Base-by-base conservation (phyloP, 2,888 invertebrate genomes). In the Drosophila neutralis region DNA sequence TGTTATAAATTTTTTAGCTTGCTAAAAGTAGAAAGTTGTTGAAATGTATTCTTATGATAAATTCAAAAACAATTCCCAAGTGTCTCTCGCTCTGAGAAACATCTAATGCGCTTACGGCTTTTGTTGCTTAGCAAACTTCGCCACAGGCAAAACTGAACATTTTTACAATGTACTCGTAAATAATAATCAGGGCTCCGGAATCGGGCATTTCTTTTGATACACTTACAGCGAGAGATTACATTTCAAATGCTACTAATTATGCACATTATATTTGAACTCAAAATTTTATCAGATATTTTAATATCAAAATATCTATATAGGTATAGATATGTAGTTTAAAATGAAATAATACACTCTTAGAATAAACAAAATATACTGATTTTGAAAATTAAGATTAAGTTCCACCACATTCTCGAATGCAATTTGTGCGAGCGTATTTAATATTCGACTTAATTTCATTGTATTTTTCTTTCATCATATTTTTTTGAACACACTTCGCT, bases 21-120 rank as follows among this genome's bases (percentile, higher is more conserved):
- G 45, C 51, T 58, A 64, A 69, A 63, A 66, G 70, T 67, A 53
- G 29, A 61, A 78, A 73, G 64, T 78, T 76, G 65, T 49, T 73
- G 64, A 73, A 74, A 69, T 78, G 64, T 80, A 36, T 77, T 76
- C 80, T 83, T 73, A 69, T 83, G 69, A 76, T 81, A 71, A 74
- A 85, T 85, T 83, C 61, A 63, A 79, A 82, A 86, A 87, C 86
- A 86, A 86, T 87, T 87, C 67, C 63, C 56, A 82, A 77, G 73
- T 76, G 76, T 66, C 68, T 27, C 21, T 21, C 31, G 53, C 65
- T 57, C 49, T n/a, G 48, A 42, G 11, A 36, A 69, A 70, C 57
- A 49, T 54, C 54, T 63, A 76, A 71, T 72, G 56, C 62, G 80
- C 80, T 81, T 72, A 80, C 69, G 78, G 82, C 87, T 72, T 73